Base-by-base conservation (phyloP, 2,113 vertebrate genomes). In the Emydura subglobosa region DNA sequence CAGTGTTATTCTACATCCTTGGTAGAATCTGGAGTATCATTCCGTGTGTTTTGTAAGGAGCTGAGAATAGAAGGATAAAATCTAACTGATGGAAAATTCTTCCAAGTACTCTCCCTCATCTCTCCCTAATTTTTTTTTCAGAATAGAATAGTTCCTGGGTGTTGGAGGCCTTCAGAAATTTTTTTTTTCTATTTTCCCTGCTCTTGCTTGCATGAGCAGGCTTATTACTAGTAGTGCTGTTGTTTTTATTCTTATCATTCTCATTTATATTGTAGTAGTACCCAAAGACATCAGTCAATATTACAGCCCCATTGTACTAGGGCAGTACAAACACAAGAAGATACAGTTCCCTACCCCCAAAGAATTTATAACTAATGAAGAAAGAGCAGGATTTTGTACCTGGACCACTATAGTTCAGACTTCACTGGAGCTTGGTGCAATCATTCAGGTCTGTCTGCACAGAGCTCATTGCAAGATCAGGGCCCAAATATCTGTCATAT, bases 131-230 rank as follows among this genome's bases (percentile, higher is more conserved):
- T 39, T n/a, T 22, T 72, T 7, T 39, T 39, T 39, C 13, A 31
- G n/a, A 3, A 72, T 16, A 39, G 65, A 21, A 72, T n/a, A 72
- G 31, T 72, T n/a, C n/a, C 21, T 72, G 19, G 19, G 31, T 17
- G 31, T 65, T 16, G 61, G 61, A 65, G 61, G 61, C 13, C 61
- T 34, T 65, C 31, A 34, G 61, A 65, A 65, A 65, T 34, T 34
- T 34, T 25, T 34, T 34, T 9, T 19, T 39, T 31, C 34, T 39
- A 19, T 72, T 39, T 72, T 72, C n/a, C 65, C 19, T 39, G 39
- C 10, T 7, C 16, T 39, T 21, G 6, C 3, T 84, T 3, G 22
- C 25, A 1, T 1, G 74, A 89, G 29, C 22, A 2, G 6, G 5
- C n/a, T 68, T 74, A 7, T 1, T 24, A 19, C 53, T 57, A 79